phyloP scores from a whole-genome alignment of 2,888 invertebrate genomes.

The Eumerus sabulonum region DNA sequence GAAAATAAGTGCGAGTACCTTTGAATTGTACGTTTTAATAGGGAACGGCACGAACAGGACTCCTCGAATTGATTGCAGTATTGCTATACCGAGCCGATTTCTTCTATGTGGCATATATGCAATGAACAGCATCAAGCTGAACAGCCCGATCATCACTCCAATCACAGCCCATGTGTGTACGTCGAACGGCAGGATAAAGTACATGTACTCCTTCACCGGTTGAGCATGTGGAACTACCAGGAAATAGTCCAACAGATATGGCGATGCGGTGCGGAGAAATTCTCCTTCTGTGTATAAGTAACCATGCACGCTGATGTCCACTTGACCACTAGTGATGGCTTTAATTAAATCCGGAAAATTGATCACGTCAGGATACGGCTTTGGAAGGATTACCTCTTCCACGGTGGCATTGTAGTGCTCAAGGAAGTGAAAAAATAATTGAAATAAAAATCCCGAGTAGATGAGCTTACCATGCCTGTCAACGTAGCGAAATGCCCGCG shows the following conservation, averaged over 20 bases:
- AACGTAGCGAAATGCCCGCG: neutral
- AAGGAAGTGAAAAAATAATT: neutral
- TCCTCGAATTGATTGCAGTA: slow-evolving; percentile 28
- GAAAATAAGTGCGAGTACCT: slow-evolving; percentile 22
- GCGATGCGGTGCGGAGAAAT: too few species aligned
- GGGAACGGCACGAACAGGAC: slow-evolving; percentile 18
- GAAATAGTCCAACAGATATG: neutral
- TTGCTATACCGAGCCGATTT: slow-evolving; percentile 35
- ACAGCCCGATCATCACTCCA: neutral
- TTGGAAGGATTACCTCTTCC: neutral
- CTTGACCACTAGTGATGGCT: neutral
- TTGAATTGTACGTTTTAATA: slow-evolving; percentile 11
- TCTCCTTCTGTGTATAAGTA: too few species aligned
- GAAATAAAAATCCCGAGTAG: neutral
- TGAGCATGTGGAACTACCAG: neutral
- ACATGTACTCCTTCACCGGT: neutral
- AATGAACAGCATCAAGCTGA: slow-evolving; percentile 20
- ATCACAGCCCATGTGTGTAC: neutral
- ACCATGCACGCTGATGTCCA: neutral
- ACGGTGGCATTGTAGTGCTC: neutral
- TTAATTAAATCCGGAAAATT: neutral
- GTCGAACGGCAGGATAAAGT: neutral
- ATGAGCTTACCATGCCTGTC: neutral
- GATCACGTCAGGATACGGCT: neutral
- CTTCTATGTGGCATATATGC: slow-evolving; percentile 4